Evolutionary conservation across 2,888 invertebrate genomes (phyloP).

Genomic region (Coenonympha arcania): DNA sequence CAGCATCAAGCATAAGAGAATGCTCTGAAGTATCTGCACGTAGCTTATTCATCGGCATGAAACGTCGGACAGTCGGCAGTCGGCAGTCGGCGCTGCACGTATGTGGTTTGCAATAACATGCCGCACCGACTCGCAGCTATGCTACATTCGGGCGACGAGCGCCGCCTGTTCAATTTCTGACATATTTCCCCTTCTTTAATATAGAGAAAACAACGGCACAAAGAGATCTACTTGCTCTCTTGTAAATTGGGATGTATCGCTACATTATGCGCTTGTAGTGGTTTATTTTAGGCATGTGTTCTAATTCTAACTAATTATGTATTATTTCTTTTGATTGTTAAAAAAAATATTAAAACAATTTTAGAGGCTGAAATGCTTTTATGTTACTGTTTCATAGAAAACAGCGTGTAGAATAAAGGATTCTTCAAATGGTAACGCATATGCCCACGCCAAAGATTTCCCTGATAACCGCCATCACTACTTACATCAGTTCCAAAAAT

Average conservation of each 20-base stretch:
- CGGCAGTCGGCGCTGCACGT: conserved; percentile 62
- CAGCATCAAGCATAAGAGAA: conserved; percentile 38
- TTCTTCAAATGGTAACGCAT: background rate
- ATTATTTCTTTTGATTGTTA: too few relatives aligned
- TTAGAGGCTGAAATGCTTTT: background rate
- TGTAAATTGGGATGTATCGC: conserved; percentile 7
- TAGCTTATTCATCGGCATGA: conserved; percentile 68
- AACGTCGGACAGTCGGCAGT: conserved; percentile 70
- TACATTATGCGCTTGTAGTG: background rate
- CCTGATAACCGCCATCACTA: conserved; percentile 28
- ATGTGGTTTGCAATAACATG: conserved; percentile 73
- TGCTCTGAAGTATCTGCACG: conserved; percentile 54
- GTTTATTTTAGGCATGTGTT: background rate
- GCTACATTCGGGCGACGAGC: conserved; percentile 64
- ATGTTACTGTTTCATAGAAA: background rate
- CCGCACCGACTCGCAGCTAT: conserved; percentile 69
- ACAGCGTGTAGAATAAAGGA: background rate
- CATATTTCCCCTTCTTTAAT: conserved; percentile 63
- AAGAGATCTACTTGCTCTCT: conserved; percentile 6
- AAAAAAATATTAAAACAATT: background rate
- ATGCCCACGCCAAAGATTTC: conserved; percentile 10
- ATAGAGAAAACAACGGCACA: conserved; percentile 24
- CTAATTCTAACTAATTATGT: background rate
- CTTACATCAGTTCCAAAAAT: conserved; percentile 47
- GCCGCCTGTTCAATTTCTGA: conserved; percentile 65